These are phyloP conservation scores for Orestias chungarensis DNA, from an alignment of 2,797 vertebrate species.

Conservation along the genomic window DNA sequence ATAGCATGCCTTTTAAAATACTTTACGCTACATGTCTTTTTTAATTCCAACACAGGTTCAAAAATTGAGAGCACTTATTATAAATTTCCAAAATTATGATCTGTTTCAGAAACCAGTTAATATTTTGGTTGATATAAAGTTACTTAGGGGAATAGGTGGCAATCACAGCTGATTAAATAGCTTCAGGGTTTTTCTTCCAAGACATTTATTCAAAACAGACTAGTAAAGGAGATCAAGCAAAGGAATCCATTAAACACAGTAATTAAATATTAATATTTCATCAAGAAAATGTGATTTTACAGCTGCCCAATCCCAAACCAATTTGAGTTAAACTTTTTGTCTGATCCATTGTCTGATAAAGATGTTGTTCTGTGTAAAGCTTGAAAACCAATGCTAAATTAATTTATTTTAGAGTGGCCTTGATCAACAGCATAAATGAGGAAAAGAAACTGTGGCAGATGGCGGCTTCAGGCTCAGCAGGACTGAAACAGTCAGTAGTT, in stretches of 20 bases:
- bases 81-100: background rate
- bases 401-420: background rate
- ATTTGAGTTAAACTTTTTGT: background rate
- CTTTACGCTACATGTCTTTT: too few relatives aligned
- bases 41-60: too few relatives aligned
- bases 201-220: background rate
- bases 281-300: background rate
- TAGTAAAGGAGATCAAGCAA: background rate
- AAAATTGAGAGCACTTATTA: background rate
- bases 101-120: background rate
- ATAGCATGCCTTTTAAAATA: too few relatives aligned
- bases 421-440: background rate
- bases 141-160: background rate
- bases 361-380: background rate
- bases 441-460: background rate
- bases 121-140: background rate
- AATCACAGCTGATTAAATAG: background rate
- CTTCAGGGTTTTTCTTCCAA: too few relatives aligned
- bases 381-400: background rate
- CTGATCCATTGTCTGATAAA: background rate
- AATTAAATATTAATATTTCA: background rate
- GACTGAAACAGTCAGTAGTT: conserved; percentile 1
- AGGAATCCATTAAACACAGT: background rate
- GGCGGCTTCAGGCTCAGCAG: background rate
- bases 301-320: background rate